Conservation (phyloP, 2,888 invertebrate genomes). For the Sympetrum striolatum region DNA sequence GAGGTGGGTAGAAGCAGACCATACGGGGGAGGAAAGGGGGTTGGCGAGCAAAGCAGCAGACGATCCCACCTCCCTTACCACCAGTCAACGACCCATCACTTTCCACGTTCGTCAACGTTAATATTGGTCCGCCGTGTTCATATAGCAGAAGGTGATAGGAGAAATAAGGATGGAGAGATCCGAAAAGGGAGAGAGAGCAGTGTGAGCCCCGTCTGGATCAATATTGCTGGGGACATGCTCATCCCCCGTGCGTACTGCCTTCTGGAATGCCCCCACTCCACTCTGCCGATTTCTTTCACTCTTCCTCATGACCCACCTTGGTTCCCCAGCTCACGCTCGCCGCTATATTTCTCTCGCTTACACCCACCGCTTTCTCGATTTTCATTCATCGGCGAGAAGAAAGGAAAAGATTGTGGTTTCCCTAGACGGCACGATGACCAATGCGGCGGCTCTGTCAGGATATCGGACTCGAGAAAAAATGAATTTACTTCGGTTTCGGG, state of each 20-base stretch:
- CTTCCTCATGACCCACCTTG: slow-evolving; percentile 29
- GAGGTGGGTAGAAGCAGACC: slow-evolving; percentile 31
- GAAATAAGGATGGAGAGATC: slow-evolving; percentile 7
- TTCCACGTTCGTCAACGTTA: slow-evolving; percentile 2
- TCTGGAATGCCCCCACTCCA: background rate
- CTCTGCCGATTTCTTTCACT: background rate
- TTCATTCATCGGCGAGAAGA: background rate
- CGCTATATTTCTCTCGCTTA: background rate
- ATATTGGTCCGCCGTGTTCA: background rate
- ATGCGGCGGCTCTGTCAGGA: background rate
- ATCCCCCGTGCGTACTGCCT: slow-evolving; percentile 39
- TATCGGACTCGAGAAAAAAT: background rate
- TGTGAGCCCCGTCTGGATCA: slow-evolving; percentile 6
- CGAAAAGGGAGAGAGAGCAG: background rate
- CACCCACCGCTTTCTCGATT: background rate
- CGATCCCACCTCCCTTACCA: background rate
- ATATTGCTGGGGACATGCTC: slow-evolving; percentile 39
- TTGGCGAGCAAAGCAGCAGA: background rate
- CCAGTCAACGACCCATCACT: slow-evolving; percentile 20
- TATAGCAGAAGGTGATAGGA: background rate
- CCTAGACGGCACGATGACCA: background rate
- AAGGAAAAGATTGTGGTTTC: background rate
- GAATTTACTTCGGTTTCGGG: too few relatives aligned
- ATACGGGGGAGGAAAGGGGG: background rate
- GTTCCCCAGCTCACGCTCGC: slow-evolving; percentile 5